Base-by-base conservation (phyloP, 1,140 invertebrate species). In the Bombus fervidus region DNA sequence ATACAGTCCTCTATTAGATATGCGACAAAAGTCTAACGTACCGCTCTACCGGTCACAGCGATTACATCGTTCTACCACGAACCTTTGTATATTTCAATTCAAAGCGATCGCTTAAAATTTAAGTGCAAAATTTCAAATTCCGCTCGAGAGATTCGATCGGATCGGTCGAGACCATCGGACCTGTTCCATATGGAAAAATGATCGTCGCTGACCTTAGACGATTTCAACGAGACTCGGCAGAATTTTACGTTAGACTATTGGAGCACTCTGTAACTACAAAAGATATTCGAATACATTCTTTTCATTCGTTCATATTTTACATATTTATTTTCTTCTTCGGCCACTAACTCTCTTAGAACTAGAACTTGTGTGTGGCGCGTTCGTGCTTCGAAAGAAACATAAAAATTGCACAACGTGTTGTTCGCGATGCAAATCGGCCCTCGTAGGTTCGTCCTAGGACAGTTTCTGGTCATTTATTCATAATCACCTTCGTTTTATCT, bases 291-390 rank as follows among this genome's bases (percentile, higher is more conserved):
- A 84, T 89, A 90, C 53, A 76, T 88, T 87, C 47, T 62, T 90
- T 78, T 85, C 76, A 47, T 72, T 85, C 87, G 81, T 89, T 91
- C 78, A 69, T 92, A 87, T 90, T 81, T 89, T 89, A 86, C 72
- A 89, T 91, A 71, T 83, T 91, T 68, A 53, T 53, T 89, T 91
- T 71, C 83, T 91, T 90, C 91, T 92, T 93, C 94, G 95, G 94
- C 95, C 95, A 94, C 94, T 95, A 93, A 95, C 95, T 94, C 83
- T 94, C 93, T 94, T 94, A 93, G 94, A 92, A 92, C 85, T 87
- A 86, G 59, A 79, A 83, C 9, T 85, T 53, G 37, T 41, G 31
- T 84, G 15, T 43, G 37, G 68, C 18, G 62, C 18, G 53, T 66
- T 59, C 85, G 28, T 37, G 74, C 22, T 41, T 59, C 53, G 28